A percentile compares a stretch with the other conserved stretches of the same genome.
phyloP scores from a whole-genome alignment of 2,797 vertebrate genomes.

The Brachyrhaphis roseni region DNA sequence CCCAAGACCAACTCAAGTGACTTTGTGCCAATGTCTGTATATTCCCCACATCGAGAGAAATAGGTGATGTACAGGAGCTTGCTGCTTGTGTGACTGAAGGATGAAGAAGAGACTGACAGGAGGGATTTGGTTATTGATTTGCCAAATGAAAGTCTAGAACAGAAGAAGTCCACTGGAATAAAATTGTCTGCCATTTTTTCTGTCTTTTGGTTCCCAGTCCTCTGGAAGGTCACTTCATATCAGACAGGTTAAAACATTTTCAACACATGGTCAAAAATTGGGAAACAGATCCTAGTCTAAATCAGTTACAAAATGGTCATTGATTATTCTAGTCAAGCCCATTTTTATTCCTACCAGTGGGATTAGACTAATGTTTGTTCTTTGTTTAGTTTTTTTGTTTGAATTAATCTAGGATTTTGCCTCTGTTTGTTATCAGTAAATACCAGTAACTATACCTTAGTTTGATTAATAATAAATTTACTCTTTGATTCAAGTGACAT shows the following conservation, averaged over 20 bases:
- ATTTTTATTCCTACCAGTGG: neutral
- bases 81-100: neutral
- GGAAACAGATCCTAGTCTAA: neutral
- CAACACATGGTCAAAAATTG: neutral
- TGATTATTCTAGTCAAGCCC: neutral
- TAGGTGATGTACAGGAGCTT: neutral
- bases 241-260: neutral
- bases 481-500: neutral
- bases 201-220: neutral
- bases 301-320: neutral
- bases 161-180: neutral
- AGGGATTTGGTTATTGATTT: neutral
- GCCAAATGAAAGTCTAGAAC: neutral
- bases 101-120: neutral
- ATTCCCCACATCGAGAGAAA: neutral
- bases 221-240: neutral
- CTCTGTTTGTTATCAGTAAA: neutral
- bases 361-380: neutral
- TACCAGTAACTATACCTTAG: neutral
- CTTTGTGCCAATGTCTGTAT: neutral
- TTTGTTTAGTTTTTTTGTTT: neutral
- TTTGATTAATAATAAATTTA: neutral
- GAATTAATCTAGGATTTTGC: neutral
- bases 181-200: neutral
- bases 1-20: neutral